Evolutionary conservation across 2,797 vertebrate species (phyloP), one percentile per base, ranked within the genome.

Genomic region (Lepilemur septentrionalis): DNA sequence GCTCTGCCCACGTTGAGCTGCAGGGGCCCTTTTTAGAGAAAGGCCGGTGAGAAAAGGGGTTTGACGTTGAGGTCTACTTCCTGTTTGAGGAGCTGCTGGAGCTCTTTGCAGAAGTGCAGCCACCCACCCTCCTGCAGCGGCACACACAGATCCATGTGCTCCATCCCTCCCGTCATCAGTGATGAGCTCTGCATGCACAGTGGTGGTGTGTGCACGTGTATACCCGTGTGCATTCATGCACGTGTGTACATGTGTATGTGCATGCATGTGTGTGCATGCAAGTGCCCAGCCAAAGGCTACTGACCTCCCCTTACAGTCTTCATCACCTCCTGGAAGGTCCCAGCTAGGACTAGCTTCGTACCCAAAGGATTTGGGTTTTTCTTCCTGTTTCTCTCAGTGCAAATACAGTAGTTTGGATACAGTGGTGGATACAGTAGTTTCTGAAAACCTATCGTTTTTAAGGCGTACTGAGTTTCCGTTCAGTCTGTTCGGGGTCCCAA

Each of bases 151-250:
- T 32, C 22, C 38, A 30, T 30, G 2, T 2, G 13, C 76, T 30
- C 52, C 76, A 2, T 23, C 0, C 22, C 50, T n/a, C 12, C 79
- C 0, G 0, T 0, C 32, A 6, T 32, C 48, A 0, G 30, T 15
- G 78, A 4, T 35, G 30, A 52, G 46, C 50, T 55, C 2, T 59
- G 35, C 1, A 4, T 1, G 4, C 52, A 90, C 4, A 20, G 22
- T 6, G 17, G 14, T 0, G 6, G 35, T 41, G 46, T 18, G 25
- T 70, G 46, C 12, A 1, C 4, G 38, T 4, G 15, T 28, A 32
- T 46, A 6, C 32, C 17, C 30, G 35, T 86, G 67, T 18, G 70
- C 15, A 35, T n/a, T 4, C 7, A 1, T 63, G 7, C 38, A 15
- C 17, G 15, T n/a, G 23, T 25, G 30, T 35, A 0, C 4, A 8